Percentiles rank a stretch among this genome's conserved stretches.
phyloP scores from a whole-genome alignment of 2,888 invertebrate species.

The Iselma pallidipennis region DNA sequence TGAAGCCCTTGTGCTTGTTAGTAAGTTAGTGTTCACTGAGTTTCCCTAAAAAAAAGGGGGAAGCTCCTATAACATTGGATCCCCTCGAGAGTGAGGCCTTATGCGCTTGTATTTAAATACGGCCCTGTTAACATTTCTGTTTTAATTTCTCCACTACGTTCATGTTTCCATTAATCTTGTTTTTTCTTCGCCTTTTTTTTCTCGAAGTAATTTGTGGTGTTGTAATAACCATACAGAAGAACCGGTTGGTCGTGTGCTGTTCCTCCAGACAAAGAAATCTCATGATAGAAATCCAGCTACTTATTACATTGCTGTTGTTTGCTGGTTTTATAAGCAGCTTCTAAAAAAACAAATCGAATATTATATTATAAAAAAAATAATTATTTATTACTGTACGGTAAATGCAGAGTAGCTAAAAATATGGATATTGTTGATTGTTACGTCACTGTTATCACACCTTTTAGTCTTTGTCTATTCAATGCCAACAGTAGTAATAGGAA shows the following conservation, averaged over 20 bases:
- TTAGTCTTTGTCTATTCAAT: background rate
- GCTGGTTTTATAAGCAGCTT: too few species aligned
- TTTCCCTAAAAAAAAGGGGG: too few species aligned
- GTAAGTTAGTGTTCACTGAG: too few species aligned
- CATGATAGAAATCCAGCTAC: slow-evolving; percentile 10
- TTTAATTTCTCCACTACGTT: background rate
- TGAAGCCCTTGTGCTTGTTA: too few species aligned
- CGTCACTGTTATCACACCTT: background rate
- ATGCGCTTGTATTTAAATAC: too few species aligned
- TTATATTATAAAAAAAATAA: too few species aligned
- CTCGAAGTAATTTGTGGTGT: slow-evolving; percentile 6
- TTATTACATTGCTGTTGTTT: background rate
- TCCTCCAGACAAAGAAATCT: slow-evolving; percentile 19
- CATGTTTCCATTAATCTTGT: background rate
- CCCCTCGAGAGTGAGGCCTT: too few species aligned
- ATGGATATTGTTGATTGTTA: background rate
- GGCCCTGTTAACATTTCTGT: too few species aligned
- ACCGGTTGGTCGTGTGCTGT: slow-evolving; percentile 24
- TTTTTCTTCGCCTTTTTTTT: background rate
- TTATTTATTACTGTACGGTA: too few species aligned
- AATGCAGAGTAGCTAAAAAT: background rate
- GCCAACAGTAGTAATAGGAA: background rate
- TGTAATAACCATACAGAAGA: slow-evolving; percentile 3
- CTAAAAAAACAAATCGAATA: too few species aligned
- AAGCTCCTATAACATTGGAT: too few species aligned